phyloP scores from a whole-genome alignment of 2,113 vertebrate species.

The Xiphorhynchus elegans region DNA sequence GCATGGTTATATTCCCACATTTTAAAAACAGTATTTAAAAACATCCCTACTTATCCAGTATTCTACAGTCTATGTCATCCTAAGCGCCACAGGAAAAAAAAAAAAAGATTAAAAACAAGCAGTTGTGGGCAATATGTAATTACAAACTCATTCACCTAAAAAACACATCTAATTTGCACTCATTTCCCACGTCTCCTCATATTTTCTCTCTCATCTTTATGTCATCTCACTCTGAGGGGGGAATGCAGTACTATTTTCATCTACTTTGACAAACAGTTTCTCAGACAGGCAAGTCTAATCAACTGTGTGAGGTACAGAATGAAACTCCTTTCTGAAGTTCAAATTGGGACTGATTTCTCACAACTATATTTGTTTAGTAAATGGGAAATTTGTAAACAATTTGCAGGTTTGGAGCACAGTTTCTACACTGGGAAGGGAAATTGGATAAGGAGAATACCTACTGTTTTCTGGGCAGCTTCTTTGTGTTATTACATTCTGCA shows the following conservation, averaged over 20 bases:
- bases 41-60: not conserved
- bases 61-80: not conserved
- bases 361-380: not conserved
- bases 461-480: not conserved
- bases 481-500: not conserved
- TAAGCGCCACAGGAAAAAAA: not conserved
- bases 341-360: not conserved
- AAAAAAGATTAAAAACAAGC: not conserved
- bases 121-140: not conserved
- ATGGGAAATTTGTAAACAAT: not conserved
- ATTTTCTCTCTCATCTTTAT: not conserved
- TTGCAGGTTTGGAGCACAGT: not conserved
- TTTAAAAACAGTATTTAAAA: not conserved
- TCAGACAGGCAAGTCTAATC: not conserved
- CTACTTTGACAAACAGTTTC: not conserved
- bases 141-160: not conserved
- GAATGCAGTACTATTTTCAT: not conserved
- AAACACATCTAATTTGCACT: not conserved
- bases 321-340: not conserved
- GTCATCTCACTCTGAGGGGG: not conserved
- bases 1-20: not conserved
- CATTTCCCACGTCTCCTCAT: not conserved
- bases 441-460: not conserved
- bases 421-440: not conserved
- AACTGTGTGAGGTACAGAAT: not conserved